Conservation (phyloP, 2,797 vertebrate species). For the Sebastes aleutianus region DNA sequence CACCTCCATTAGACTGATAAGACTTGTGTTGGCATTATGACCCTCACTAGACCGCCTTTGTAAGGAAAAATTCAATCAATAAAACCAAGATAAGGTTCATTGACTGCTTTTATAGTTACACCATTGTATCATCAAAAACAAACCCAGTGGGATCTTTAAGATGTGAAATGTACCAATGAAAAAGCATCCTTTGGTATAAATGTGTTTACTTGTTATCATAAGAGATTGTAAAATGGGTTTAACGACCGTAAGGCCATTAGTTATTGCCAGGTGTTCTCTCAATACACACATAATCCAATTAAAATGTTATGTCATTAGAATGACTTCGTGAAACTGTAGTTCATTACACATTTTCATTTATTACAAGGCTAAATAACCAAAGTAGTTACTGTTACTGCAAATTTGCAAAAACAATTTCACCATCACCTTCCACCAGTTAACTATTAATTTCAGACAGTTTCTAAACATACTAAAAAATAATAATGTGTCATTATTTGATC, state of each 20-base stretch:
- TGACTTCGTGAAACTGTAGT: background rate
- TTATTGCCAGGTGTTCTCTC: background rate
- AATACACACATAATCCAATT: background rate
- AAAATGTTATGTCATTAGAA: background rate
- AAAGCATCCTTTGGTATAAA: background rate
- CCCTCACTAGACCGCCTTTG: background rate
- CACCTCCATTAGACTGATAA: constrained; percentile 70
- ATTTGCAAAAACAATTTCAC: background rate
- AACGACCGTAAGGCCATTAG: constrained; percentile 57
- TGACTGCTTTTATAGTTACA: background rate
- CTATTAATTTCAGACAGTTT: background rate
- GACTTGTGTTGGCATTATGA: constrained; percentile 27
- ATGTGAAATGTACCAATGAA: background rate
- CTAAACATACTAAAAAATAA: background rate
- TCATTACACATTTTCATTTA: background rate
- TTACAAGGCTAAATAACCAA: background rate
- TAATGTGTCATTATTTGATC: background rate
- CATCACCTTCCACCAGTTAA: background rate
- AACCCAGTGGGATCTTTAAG: background rate
- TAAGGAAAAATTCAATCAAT: constrained; percentile 1
- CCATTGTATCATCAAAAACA: background rate
- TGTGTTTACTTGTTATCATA: constrained; percentile 10
- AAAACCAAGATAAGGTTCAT: background rate
- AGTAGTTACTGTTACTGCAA: background rate
- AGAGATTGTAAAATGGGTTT: constrained; percentile 49